Conservation (phyloP, 2,888 invertebrate species). For the Automeris io region DNA sequence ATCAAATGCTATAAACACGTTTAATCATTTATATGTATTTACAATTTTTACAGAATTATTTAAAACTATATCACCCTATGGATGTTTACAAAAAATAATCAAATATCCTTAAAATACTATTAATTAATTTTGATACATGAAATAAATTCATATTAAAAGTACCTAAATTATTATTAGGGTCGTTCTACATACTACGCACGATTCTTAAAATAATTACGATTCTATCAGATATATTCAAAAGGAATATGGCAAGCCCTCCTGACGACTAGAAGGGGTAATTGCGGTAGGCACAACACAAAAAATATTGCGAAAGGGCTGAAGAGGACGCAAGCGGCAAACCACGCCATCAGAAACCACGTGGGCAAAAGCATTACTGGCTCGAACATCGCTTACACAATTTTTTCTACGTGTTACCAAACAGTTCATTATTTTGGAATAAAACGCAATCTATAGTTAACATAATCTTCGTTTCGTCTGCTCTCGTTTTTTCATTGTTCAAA, state of each 20-base stretch:
- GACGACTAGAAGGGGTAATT: conserved; percentile 81
- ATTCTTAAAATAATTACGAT: not conserved
- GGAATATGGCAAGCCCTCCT: conserved; percentile 81
- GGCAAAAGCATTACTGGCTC: conserved; percentile 65
- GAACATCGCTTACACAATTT: conserved; percentile 37
- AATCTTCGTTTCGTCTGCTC: conserved; percentile 23
- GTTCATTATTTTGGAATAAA: conserved; percentile 41
- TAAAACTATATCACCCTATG: conserved; percentile 15
- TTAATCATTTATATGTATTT: conserved; percentile 33
- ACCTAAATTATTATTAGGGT: too few species aligned
- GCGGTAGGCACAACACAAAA: conserved; percentile 81
- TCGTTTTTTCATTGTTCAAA: conserved; percentile 25
- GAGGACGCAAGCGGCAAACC: conserved; percentile 79
- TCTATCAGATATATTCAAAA: conserved; percentile 77
- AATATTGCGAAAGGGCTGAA: conserved; percentile 82
- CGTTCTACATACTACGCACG: too few species aligned
- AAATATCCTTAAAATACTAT: conserved; percentile 4
- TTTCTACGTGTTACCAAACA: conserved; percentile 28
- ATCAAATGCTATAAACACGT: conserved; percentile 14
- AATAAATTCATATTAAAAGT: conserved; percentile 1
- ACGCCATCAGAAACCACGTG: conserved; percentile 78
- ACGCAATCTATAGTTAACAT: conserved; percentile 27
- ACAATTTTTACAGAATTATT: conserved; percentile 34
- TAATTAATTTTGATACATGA: too few species aligned
- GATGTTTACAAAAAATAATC: conserved; percentile 5